phyloP scores from a whole-genome alignment of 2,888 invertebrate species.

The Sminthurides aquaticus region DNA sequence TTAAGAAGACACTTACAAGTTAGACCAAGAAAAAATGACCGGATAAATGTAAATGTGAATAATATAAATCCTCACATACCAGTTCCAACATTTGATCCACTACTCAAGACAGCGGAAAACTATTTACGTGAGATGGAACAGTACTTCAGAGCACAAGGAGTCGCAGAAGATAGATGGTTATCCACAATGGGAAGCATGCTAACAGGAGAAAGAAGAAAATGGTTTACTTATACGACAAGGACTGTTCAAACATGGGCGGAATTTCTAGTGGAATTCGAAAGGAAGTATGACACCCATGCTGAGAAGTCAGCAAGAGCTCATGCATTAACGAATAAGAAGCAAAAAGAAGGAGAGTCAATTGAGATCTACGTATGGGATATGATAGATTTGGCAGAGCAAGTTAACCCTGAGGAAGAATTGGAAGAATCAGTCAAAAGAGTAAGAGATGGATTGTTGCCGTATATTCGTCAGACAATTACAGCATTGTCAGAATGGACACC shows the following conservation, averaged over 20 bases:
- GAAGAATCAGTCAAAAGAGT: constrained; percentile 2
- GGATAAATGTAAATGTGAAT: constrained; percentile 1
- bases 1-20: background rate
- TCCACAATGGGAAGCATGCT: background rate
- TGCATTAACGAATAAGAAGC: background rate
- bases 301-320: background rate
- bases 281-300: constrained; percentile 11
- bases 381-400: constrained; percentile 11
- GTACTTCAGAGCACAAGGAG: constrained; percentile 12
- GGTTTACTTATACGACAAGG: constrained; percentile 5
- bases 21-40: background rate
- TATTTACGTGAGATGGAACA: constrained; percentile 16
- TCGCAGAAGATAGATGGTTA: background rate
- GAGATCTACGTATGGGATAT: constrained; percentile 13
- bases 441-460: constrained; percentile 12
- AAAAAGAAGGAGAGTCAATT: background rate
- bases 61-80: constrained; percentile 9
- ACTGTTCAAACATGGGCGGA: background rate
- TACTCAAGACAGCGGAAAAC: constrained; percentile 8
- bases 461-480: background rate
- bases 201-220: constrained; percentile 8
- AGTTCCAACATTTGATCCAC: constrained; percentile 8
- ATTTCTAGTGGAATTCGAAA: background rate
- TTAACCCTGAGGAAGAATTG: constrained; percentile 7
- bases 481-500: background rate